Evolutionary conservation across 2,888 invertebrate species (phyloP), one percentile per base, ranked within the genome.

Genomic region (Hydrotaea cyrtoneurina): DNA sequence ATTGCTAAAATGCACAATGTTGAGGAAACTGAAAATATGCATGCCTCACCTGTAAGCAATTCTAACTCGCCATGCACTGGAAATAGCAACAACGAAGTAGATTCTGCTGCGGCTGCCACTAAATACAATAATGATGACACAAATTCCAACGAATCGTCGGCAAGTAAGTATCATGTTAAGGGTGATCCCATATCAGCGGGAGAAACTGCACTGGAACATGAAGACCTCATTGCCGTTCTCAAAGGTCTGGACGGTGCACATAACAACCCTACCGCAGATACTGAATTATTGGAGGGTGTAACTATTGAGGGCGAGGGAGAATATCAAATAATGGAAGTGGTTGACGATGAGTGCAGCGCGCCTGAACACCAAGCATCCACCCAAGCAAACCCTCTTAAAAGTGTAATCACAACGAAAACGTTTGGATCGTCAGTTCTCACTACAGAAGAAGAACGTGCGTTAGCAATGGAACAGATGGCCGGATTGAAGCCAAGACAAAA

Each of bases 151-250:
- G 50, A 31, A 11, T 17, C 2, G 15, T 15, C 39, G 17, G 57
- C 53, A 0, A 19, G 2, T n/a, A 79, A 62, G 19, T 21, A 78
- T 7, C 76, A 73, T 13, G 59, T 36, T 72, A 64, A 74, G 39
- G 13, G 46, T 4, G 77, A 82, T 26, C 72, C 75, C 17, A 80
- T 85, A 53, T 57, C 80, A 0, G 62, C 17, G 71, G 73, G 59
- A 0, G 71, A 74, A 11, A 83, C 83, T 8, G 83, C 89, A 0
- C 69, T 91, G 11, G 88, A 90, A 15, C 91, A 92, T 74, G 90
- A 90, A 19, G 93, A 93, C 81, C 87, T 93, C 81, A 93, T 94
- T 17, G 94, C 93, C 82, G 92, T 93, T 31, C 89, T 94, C 46
- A 94, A 94, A 23, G 93, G 94, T 87, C 93, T 94, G 82, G 93